phyloP scores from a whole-genome alignment of 2,888 invertebrate species.

The Lissocephala sabroskyi region DNA sequence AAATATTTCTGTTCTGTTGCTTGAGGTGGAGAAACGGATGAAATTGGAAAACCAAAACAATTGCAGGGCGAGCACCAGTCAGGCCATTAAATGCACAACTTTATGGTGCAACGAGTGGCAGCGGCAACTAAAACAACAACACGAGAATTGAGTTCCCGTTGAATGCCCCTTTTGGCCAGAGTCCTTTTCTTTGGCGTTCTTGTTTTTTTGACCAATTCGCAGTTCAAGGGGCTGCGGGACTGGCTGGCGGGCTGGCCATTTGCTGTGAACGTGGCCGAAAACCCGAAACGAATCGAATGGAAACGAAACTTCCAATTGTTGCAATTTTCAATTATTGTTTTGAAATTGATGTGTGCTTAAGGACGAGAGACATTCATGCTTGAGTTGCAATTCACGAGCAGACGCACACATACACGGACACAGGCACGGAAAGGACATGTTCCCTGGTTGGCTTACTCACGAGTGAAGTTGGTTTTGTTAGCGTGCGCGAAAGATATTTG shows the following conservation, averaged over 20 bases:
- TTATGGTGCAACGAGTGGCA: conserved; percentile 20
- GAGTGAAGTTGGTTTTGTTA: conserved; percentile 2
- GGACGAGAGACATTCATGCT: conserved; percentile 45
- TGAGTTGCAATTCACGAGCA: conserved; percentile 28
- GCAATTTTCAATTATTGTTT: conserved; percentile 64
- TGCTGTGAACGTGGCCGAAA: conserved; percentile 28
- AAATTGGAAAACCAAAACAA: conserved; percentile 15
- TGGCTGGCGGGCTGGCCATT: no score
- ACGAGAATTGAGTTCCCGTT: conserved; percentile 4
- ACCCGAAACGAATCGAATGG: no score
- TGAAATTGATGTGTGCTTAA: conserved; percentile 59
- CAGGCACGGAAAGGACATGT: not conserved
- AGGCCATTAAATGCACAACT: conserved; percentile 35
- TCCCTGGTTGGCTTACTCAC: not conserved
- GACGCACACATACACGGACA: not conserved
- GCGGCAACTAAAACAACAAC: conserved; percentile 1
- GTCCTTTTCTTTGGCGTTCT: not conserved
- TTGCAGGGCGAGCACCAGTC: conserved; percentile 1
- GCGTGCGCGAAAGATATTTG: conserved; percentile 6
- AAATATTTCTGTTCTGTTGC: conserved; percentile 19
- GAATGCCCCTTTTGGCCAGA: not conserved
- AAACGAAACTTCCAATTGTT: conserved; percentile 50
- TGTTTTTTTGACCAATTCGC: no score
- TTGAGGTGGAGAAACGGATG: not conserved
- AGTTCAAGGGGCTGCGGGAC: no score